Evolutionary conservation across 2,113 vertebrate genomes (phyloP).

Genomic region (Zosterops japonicus): DNA sequence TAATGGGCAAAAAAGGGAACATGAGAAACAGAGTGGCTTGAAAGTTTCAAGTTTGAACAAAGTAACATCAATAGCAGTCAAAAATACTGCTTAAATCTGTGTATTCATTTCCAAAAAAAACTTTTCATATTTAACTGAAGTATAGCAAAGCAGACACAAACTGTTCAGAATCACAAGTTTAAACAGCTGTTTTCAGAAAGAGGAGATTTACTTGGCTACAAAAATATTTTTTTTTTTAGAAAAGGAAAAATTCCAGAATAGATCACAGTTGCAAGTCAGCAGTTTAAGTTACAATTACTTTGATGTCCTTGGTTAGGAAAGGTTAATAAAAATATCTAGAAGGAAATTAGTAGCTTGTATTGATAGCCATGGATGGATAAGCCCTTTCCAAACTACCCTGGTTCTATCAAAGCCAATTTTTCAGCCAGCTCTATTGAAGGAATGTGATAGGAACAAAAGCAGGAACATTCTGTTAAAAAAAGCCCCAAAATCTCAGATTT

Average conservation of each 20-base stretch:
- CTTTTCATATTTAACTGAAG: neutral
- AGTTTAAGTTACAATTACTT: neutral
- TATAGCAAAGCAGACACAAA: neutral
- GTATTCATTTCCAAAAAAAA: constrained; percentile 36
- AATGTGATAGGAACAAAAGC: neutral
- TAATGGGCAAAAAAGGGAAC: neutral
- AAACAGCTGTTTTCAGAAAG: constrained; percentile 27
- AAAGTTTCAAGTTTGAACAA: neutral
- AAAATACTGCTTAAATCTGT: constrained; percentile 13
- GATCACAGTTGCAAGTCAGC: neutral
- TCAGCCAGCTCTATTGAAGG: neutral
- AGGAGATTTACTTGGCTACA: neutral
- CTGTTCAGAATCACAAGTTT: neutral
- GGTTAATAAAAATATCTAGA: neutral
- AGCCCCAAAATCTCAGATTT: neutral
- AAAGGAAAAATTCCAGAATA: neutral
- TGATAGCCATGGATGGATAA: neutral
- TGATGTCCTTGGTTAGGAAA: neutral
- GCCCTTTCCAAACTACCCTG: neutral
- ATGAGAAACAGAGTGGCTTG: neutral
- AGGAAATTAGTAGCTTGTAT: neutral
- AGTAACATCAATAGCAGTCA: neutral
- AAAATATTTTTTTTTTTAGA: constrained; percentile 24
- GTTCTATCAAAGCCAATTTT: neutral
- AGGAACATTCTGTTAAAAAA: neutral